Percentiles rank a stretch among this genome's conserved stretches.
phyloP scores from a whole-genome alignment of 2,888 invertebrate species.

The Lasioglossum villosulum region DNA sequence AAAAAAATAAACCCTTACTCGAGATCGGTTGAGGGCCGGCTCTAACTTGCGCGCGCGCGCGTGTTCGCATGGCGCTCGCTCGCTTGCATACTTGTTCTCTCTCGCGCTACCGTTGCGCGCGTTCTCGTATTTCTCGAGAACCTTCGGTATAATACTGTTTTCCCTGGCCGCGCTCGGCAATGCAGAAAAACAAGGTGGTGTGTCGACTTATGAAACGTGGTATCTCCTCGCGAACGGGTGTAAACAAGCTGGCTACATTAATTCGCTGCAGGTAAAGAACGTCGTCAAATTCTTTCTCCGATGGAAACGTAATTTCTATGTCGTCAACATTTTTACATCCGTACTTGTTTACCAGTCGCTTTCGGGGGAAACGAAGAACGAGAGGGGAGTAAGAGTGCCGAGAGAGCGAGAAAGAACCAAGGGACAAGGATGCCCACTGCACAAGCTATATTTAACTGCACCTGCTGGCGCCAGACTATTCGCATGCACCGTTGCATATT shows the following conservation, averaged over 20 bases:
- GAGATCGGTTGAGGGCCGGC: neutral
- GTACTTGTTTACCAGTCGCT: conserved; percentile 41
- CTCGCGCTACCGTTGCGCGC: neutral
- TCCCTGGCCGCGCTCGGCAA: conserved; percentile 6
- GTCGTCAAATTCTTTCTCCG: neutral
- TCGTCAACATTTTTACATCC: neutral
- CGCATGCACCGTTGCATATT: conserved; percentile 43
- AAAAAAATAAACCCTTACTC: neutral
- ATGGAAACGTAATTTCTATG: neutral
- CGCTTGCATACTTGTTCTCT: neutral
- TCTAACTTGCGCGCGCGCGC: neutral
- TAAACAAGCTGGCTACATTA: conserved; percentile 58
- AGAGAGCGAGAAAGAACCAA: conserved; percentile 21
- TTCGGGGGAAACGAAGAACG: neutral
- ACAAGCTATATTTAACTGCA: conserved; percentile 71
- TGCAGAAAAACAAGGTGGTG: conserved; percentile 45
- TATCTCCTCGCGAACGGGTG: conserved; percentile 22
- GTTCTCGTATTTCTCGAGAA: conserved; percentile 38
- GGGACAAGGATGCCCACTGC: conserved; percentile 63
- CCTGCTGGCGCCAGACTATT: conserved; percentile 74
- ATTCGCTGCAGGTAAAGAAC: too few species aligned
- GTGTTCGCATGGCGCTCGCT: neutral
- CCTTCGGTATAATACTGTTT: conserved; percentile 34
- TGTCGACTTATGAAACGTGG: conserved; percentile 53
- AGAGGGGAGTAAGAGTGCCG: neutral